Evolutionary conservation across 35 echinoderm and acorn worm species (phyloP), one percentile per base, ranked within the genome.

Genomic region (Apostichopus japonicus): DNA sequence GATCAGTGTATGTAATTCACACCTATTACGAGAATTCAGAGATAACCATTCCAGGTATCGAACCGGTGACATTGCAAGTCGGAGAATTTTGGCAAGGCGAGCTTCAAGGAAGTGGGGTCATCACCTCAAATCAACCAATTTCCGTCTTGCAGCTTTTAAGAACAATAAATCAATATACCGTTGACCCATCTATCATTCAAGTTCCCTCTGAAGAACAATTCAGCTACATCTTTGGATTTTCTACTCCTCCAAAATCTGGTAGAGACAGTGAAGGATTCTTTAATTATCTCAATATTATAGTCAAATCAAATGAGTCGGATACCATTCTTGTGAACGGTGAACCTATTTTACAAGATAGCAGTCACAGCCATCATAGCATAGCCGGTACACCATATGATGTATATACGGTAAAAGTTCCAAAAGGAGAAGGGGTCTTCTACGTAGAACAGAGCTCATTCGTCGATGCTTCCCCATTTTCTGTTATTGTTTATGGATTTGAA

Each of bases 401-500:
- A 59, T 57, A 92, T 11, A 95, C 91, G 55, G 21, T 95, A 53
- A 58, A 93, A 33, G 65, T 95, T 55, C 91, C 86, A 5, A 88
- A 84, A 83, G 94, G 92, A 1, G 94, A 95, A 84, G 92, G 94
- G 0, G 94, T 93, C 7, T 90, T 90, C 52, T 93, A 78, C 55
- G 94, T 95, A 33, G 90, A 95, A 71, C 94, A 95, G 25, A 86
- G 44, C 19, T 23, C 79, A 3, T 54, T 51, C 13, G 67, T 44
- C 24, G 5, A 56, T 52, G 5, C 94, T 10, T 95, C 91, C 24
- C 84, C 91, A 5, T 23, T 95, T 51, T 90, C 94, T 56, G 94
- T 95, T 16, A 90, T 93, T 90, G 94, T 95, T 19, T 95, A 95
- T 72, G 94, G 91, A 0, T 90, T 90, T 27, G 94, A 95, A 83